Percentiles rank a stretch among this genome's conserved stretches.
phyloP scores from a whole-genome alignment of 2,888 invertebrate species.

The Prosapia bicincta region DNA sequence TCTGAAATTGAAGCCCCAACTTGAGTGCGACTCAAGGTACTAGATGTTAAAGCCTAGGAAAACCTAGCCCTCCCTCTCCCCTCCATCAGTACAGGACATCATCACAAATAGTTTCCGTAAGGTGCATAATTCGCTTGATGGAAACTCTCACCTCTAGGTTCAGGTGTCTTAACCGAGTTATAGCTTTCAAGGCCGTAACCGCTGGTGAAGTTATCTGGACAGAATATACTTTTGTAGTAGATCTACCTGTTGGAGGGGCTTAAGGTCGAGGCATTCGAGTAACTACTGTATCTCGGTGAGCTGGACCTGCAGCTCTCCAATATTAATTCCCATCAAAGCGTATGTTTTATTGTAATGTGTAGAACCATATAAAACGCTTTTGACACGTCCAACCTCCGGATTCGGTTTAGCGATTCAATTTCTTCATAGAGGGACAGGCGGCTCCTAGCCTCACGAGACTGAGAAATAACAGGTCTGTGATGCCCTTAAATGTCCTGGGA shows the following conservation, averaged over 20 bases:
- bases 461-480: too few species aligned
- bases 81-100: constrained; percentile 40
- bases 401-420: too few species aligned
- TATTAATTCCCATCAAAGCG: constrained; percentile 11
- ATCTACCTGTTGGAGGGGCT: neutral
- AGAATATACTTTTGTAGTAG: too few species aligned
- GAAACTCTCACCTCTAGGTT: constrained; percentile 3
- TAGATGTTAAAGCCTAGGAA: constrained; percentile 40
- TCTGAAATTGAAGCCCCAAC: constrained; percentile 28
- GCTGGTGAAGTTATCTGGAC: constrained; percentile 14
- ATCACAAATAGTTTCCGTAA: constrained; percentile 38
- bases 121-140: constrained; percentile 33
- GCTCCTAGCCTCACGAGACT: too few species aligned
- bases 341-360: constrained; percentile 27
- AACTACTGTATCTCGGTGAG: neutral
- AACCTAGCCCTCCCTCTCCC: constrained; percentile 43
- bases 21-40: constrained; percentile 31
- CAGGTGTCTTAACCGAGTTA: too few species aligned
- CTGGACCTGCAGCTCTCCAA: neutral
- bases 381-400: constrained; percentile 31
- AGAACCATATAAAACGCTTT: constrained; percentile 39
- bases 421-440: too few species aligned
- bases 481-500: too few species aligned
- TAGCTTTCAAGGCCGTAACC: neutral
- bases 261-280: neutral